A percentile compares a stretch with the other conserved stretches of the same genome.
Conservation (phyloP, 2,888 invertebrate genomes). For the Epistrophe grossulariae region DNA sequence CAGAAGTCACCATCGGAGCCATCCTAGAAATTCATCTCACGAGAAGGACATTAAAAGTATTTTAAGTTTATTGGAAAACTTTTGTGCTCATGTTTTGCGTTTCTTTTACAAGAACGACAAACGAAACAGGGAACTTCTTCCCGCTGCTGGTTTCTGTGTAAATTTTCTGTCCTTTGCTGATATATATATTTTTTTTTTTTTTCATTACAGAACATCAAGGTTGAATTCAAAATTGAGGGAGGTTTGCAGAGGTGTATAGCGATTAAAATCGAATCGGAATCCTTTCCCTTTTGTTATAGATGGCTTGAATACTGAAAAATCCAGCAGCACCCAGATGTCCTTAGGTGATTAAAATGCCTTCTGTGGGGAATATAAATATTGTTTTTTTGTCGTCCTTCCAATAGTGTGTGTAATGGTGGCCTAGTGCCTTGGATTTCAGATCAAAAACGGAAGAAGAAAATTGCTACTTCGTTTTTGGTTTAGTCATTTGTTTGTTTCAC, state of each 20-base stretch:
- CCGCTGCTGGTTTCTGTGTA: constrained; percentile 24
- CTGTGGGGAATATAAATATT: neutral
- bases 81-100: constrained; percentile 65
- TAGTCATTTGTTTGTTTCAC: constrained; percentile 66
- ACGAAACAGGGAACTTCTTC: constrained; percentile 51
- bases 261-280: constrained; percentile 64
- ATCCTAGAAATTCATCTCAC: constrained; percentile 65
- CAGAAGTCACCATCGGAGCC: constrained; percentile 46
- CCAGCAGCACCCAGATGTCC: constrained; percentile 37
- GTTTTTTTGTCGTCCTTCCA: neutral
- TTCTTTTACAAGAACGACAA: constrained; percentile 39
- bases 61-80: constrained; percentile 75
- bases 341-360: constrained; percentile 62
- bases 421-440: constrained; percentile 65
- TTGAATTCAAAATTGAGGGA: neutral
- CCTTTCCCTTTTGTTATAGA: constrained; percentile 41
- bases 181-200: neutral
- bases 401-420: constrained; percentile 34
- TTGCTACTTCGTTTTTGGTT: constrained; percentile 42
- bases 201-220: constrained; percentile 15
- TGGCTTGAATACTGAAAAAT: constrained; percentile 19
- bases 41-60: constrained; percentile 74
- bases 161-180: constrained; percentile 9
- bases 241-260: constrained; percentile 5
- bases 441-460: constrained; percentile 4